Percentiles rank a stretch among this genome's conserved stretches.
Evolutionary conservation across 1,140 invertebrate genomes (phyloP).

Genomic region (Colletes latitarsis): DNA sequence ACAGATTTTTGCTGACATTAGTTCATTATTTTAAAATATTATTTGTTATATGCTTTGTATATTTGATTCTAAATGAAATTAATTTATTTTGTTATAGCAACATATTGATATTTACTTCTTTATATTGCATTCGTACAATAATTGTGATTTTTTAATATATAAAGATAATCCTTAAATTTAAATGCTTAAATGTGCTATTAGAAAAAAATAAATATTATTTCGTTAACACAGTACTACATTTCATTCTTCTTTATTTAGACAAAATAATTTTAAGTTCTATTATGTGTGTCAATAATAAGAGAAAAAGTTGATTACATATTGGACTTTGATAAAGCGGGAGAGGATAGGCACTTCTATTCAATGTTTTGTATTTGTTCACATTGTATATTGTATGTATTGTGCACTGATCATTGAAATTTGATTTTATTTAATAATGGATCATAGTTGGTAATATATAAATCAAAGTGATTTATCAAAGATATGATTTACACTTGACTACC

Average conservation of each 20-base stretch:
- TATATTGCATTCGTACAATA: conserved; percentile 46
- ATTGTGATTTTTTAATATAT: conserved; percentile 37
- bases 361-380: conserved; percentile 60
- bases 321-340: conserved; percentile 51
- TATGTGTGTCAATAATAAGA: conserved; percentile 3
- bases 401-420: conserved; percentile 54
- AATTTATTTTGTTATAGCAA: conserved; percentile 41
- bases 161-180: conserved; percentile 8
- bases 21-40: conserved; percentile 54
- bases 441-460: conserved; percentile 38
- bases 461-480: conserved; percentile 44
- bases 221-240: conserved; percentile 7
- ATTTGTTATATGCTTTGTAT: conserved; percentile 40
- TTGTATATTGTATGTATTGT: conserved; percentile 62
- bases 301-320: conserved; percentile 42
- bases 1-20: conserved; percentile 55
- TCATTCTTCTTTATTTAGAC: conserved; percentile 36
- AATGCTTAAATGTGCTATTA: background rate
- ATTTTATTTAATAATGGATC: conserved; percentile 52
- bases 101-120: conserved; percentile 27
- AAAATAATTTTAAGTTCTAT: conserved; percentile 26
- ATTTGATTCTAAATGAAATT: conserved; percentile 50
- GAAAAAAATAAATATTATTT: conserved; percentile 31
- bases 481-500: conserved; percentile 58
- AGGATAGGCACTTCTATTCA: conserved; percentile 50